A percentile compares a stretch with the other conserved stretches of the same genome.
Conservation (phyloP, 1,140 invertebrate species). For the Galendromus occidentalis region DNA sequence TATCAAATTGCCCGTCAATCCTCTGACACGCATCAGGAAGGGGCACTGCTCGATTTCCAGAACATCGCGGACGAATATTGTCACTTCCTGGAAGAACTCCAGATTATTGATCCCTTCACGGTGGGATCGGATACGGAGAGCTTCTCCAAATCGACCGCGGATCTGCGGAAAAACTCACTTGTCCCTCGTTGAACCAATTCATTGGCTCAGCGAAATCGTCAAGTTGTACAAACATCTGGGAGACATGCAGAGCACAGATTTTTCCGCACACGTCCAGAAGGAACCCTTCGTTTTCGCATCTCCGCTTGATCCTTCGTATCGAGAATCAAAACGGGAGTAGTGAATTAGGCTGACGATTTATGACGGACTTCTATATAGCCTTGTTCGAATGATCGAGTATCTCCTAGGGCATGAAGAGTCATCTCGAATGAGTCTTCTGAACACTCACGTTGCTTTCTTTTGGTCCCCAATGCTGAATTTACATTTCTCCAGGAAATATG, state of each 20-base stretch:
- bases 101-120: not conserved
- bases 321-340: not conserved
- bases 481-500: not conserved
- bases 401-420: not conserved
- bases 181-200: not conserved
- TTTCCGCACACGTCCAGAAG: not conserved
- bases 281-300: not conserved
- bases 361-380: not conserved
- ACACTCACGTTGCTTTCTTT: slow-evolving; percentile 8
- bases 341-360: not conserved
- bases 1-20: not conserved
- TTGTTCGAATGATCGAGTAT: not conserved
- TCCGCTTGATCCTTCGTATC: not conserved
- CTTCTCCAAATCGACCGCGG: not conserved
- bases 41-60: not conserved
- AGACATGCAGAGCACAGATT: not conserved
- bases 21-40: not conserved
- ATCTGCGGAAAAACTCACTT: not conserved
- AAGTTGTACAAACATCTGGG: not conserved
- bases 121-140: not conserved
- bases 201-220: not conserved
- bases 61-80: not conserved
- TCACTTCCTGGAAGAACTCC: not conserved
- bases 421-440: not conserved
- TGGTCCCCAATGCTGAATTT: not conserved